phyloP scores from a whole-genome alignment of 2,888 invertebrate species.

The Incurvaria masculella region DNA sequence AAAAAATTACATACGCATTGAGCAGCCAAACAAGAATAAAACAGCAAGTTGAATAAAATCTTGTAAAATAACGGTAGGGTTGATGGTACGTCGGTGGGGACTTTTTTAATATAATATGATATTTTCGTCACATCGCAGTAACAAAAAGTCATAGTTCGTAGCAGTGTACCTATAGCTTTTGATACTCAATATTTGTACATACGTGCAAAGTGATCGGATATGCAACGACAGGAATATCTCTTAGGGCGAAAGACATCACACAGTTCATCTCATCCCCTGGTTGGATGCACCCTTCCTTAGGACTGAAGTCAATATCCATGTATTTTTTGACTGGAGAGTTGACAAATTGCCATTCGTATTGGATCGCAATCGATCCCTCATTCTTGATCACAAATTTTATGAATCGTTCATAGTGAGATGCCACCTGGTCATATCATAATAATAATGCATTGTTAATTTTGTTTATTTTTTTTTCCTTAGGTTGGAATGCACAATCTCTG shows the following conservation, averaged over 20 bases:
- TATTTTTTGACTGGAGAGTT: slow-evolving; percentile 34
- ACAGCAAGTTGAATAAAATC: no score
- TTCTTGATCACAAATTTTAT: slow-evolving; percentile 40
- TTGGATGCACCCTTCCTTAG: slow-evolving; percentile 33
- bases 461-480: no score
- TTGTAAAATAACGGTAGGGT: no score
- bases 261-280: slow-evolving; percentile 35
- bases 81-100: no score
- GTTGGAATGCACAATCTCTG: no score
- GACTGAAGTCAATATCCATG: slow-evolving; percentile 34
- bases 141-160: no score
- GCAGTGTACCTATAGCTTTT: no score
- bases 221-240: slow-evolving; percentile 36
- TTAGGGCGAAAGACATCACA: slow-evolving; percentile 32
- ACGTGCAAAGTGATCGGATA: slow-evolving; percentile 38
- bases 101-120: no score
- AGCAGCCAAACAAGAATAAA: no score
- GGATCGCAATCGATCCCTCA: slow-evolving; percentile 44
- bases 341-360: slow-evolving; percentile 40
- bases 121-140: no score
- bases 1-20: no score
- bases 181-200: slow-evolving; percentile 19
- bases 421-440: slow-evolving; percentile 27
- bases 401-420: slow-evolving; percentile 41
- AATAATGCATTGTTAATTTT: no score